phyloP scores from a whole-genome alignment of 2,797 vertebrate species.

The Erpetoichthys calabaricus region DNA sequence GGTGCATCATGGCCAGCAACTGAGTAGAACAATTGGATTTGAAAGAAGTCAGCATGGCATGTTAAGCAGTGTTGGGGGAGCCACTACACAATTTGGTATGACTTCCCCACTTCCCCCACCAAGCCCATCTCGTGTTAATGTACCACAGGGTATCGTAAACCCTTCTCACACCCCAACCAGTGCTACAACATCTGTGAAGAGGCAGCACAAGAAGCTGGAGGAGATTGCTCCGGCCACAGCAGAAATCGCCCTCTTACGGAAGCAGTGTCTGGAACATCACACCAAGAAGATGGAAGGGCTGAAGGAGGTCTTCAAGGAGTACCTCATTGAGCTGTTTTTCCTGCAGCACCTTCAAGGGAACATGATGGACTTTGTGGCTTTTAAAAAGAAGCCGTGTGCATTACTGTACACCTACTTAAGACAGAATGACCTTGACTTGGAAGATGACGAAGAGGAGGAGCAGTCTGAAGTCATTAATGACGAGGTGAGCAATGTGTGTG shows the following conservation, averaged over 20 bases:
- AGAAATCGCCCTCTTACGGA: slow-evolving; percentile 82
- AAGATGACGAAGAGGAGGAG: slow-evolving; percentile 90
- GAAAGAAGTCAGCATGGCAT: slow-evolving; percentile 65
- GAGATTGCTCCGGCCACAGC: slow-evolving; percentile 82
- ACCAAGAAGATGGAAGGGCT: slow-evolving; percentile 77
- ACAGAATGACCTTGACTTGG: slow-evolving; percentile 89
- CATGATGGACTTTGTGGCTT: slow-evolving; percentile 96
- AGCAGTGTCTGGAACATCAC: slow-evolving; percentile 85
- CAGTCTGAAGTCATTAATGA: slow-evolving; percentile 97
- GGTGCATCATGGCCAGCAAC: slow-evolving; percentile 45
- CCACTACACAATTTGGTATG: slow-evolving; percentile 59
- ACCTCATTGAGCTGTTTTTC: slow-evolving; percentile 88
- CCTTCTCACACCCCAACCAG: slow-evolving; percentile 56
- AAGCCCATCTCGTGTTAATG: slow-evolving; percentile 68
- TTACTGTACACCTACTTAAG: slow-evolving; percentile 83
- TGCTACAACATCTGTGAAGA: slow-evolving; percentile 53
- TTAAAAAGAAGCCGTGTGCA: slow-evolving; percentile 89
- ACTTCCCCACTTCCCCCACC: slow-evolving; percentile 70
- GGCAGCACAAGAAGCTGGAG: slow-evolving; percentile 72
- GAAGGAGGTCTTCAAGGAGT: slow-evolving; percentile 84
- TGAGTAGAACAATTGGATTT: slow-evolving; percentile 59
- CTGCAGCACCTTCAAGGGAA: slow-evolving; percentile 94
- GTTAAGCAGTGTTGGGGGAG: slow-evolving; percentile 58
- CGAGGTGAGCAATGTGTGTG: slow-evolving; percentile 71
- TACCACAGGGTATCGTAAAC: slow-evolving; percentile 57